Base-by-base conservation (phyloP, 1,140 invertebrate species). In the Tigriopus japonicus region DNA sequence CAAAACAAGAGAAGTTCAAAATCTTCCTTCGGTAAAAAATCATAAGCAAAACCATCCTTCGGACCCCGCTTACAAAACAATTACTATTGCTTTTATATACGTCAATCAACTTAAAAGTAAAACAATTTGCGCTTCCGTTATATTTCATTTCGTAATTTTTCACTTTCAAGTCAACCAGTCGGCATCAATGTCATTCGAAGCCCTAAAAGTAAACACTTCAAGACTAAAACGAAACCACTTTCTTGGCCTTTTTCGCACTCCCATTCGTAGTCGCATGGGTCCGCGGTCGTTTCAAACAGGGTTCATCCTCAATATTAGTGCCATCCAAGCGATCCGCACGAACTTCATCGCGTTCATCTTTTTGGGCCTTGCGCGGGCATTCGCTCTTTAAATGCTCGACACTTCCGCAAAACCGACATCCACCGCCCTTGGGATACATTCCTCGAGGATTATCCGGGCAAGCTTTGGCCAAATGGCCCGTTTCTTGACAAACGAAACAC, bases 401-500 rank as follows among this genome's bases (percentile, higher is more conserved):
- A 71, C 86, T 84, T 35, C 85, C 85, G 75, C 87, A 91, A 9
- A 81, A 70, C 65, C 81, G 81, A 71, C 88, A 92, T 51, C 73
- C 72, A 17, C 88, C 88, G 53, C 86, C 89, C 71, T 86, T 80
- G 1, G 88, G 87, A 76, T 90, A 93, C 7, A 90, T 70, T n/a
- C 88, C 88, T 68, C 81, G 82, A 0, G 82, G 78, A 75, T 87
- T 87, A 68, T 85, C 79, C 15, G 84, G 84, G 72, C 87, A 91
- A 65, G 87, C 83, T 62, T 80, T 76, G 10, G 86, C 78, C 66
- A 89, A 81, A 68, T 91, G 87, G 23, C 86, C 87, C 69, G 78
- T 76, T 71, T 87, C 80, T 41, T 80, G 79, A 69, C 87, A 90
- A 65, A 88, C 84, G 66, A 85, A 87, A 72, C 85, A 88, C 21